Base-by-base conservation (phyloP, 2,113 vertebrate species). In the Buteo buteo region DNA sequence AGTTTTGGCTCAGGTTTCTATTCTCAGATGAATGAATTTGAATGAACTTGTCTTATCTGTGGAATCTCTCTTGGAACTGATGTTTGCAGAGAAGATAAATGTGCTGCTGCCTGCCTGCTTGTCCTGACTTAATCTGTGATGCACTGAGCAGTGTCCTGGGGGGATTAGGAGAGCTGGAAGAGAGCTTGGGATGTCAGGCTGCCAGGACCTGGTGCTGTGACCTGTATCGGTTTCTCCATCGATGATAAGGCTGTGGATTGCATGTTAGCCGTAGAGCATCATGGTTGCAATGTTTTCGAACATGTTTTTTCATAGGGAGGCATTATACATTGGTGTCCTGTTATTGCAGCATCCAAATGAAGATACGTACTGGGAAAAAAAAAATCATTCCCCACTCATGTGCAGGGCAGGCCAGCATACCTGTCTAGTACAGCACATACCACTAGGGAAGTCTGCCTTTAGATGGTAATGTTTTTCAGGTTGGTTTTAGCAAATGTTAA, bases 61-160 rank as follows among this genome's bases (percentile, higher is more conserved):
- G 92, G 95, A 96, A 97, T 97, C 96, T 96, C 88, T 94, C 90
- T 88, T 96, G 95, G 95, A 96, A 81, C 76, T 90, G 95, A 88
- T 97, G 95, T 96, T 97, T 97, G 96, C 92, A 90, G 88, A 97
- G 96, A 97, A 96, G 96, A 97, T 96, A 95, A 97, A 97, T 96
- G 94, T 96, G 96, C 96, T 96, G 95, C 88, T 96, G 96, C 96
- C 92, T 97, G 96, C 95, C 96, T 96, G 88, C 96, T 96, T 96
- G 96, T 96, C 96, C 95, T 96, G 94, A 96, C 93, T 96, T 96
- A 96, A 95, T 96, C 96, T 94, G 88, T 66, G 90, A 88, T 96
- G 92, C 76, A 19, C 92, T 54, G 69, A 95, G 89, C 54, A 54
- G 94, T 96, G 92, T 97, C 96, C 90, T 69, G 90, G 59, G 96